Evolutionary conservation across 2,888 invertebrate genomes (phyloP).

Genomic region (Dynastes tityus): DNA sequence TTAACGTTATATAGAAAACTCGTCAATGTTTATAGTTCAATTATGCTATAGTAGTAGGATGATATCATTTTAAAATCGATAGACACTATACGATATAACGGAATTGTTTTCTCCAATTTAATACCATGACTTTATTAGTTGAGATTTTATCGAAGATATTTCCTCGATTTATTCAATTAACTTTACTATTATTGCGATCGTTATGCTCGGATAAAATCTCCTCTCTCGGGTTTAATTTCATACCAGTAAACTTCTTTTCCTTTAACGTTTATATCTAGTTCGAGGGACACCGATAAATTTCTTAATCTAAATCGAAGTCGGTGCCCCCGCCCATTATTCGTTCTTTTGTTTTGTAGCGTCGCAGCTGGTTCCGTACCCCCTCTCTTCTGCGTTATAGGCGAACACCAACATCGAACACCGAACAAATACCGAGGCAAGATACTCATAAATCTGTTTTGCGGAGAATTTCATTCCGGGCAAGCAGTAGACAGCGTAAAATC

Average conservation of each 20-base stretch:
- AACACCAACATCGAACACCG: slow-evolving; percentile 21
- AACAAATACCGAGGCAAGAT: slow-evolving; percentile 28
- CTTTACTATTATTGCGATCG: slow-evolving; percentile 16
- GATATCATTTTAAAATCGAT: too few species aligned
- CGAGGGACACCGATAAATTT: background rate
- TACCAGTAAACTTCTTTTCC: background rate
- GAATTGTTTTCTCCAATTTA: too few species aligned
- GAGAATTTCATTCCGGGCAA: slow-evolving; percentile 29
- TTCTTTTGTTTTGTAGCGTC: slow-evolving; percentile 19
- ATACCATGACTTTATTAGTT: too few species aligned
- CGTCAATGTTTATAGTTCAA: too few species aligned
- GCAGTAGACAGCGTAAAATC: slow-evolving; percentile 34
- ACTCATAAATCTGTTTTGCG: slow-evolving; percentile 23
- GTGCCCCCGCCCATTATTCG: background rate
- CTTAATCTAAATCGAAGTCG: slow-evolving; percentile 11
- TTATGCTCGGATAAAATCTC: slow-evolving; percentile 20
- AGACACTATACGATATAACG: too few species aligned
- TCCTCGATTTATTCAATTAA: slow-evolving; percentile 28
- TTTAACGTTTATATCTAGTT: slow-evolving; percentile 11
- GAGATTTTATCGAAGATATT: slow-evolving; percentile 5
- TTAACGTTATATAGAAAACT: too few species aligned
- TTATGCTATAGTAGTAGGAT: too few species aligned
- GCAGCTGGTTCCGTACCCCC: background rate
- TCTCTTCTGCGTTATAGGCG: background rate
- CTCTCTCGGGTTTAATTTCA: background rate